Percentiles rank a stretch among this genome's conserved stretches.
phyloP scores from a whole-genome alignment of 2,113 vertebrate genomes.

The Podarcis cretensis region DNA sequence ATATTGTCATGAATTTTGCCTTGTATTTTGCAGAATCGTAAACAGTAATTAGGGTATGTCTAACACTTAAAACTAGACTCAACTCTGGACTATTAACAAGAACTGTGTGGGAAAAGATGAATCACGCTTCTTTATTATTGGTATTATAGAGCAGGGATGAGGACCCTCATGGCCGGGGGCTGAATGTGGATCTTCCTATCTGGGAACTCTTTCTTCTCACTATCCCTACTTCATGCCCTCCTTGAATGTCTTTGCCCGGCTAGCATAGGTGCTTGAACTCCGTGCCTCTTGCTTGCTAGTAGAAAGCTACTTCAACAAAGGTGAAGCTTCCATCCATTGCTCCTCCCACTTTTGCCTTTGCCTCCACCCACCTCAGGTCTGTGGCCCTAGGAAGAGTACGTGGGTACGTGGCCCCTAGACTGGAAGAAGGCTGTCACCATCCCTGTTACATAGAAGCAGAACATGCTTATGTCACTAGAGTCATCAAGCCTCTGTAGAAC shows the following conservation, averaged over 20 bases:
- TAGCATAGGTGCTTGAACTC: no score
- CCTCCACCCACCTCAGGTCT: no score
- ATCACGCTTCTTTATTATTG: not conserved
- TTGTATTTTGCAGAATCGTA: constrained; percentile 16
- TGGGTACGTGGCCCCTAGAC: no score
- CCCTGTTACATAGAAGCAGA: no score
- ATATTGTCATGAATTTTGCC: constrained; percentile 19
- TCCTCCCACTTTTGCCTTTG: no score
- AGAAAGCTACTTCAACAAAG: no score
- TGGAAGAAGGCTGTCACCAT: no score
- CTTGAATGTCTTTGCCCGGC: not conserved
- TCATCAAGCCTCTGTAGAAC: no score
- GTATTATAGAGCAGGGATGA: not conserved
- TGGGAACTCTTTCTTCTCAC: not conserved
- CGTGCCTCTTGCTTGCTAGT: no score
- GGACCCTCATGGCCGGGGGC: not conserved
- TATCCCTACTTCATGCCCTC: not conserved
- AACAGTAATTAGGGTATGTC: constrained; percentile 13
- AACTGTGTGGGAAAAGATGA: not conserved
- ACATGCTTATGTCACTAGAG: no score
- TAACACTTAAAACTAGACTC: constrained; percentile 25
- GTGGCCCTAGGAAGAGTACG: no score
- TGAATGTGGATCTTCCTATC: not conserved
- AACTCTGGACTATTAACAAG: constrained; percentile 22
- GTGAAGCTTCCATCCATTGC: no score